Conservation (phyloP, 92 coral and sea anemone genomes). For the Ricordea florida region DNA sequence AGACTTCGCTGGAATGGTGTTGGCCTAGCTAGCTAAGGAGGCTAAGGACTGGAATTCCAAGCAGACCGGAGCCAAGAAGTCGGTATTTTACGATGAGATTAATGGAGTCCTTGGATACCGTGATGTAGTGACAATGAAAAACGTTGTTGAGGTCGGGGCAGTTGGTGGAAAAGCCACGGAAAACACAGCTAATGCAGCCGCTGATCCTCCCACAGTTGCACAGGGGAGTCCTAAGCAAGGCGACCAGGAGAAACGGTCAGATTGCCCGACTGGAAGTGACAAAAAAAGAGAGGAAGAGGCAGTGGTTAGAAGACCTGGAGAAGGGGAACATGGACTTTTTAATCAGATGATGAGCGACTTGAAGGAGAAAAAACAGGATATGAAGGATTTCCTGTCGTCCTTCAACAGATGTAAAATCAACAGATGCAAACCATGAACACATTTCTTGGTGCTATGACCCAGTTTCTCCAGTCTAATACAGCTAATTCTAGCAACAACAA, state of each 20-base stretch:
- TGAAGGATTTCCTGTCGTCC: slow-evolving; percentile 24
- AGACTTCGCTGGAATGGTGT: too few relatives aligned
- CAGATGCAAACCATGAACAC: slow-evolving; percentile 23
- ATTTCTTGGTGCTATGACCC: slow-evolving; percentile 26
- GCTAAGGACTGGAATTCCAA: not conserved
- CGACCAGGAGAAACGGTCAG: not conserved
- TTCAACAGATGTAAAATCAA: slow-evolving; percentile 17
- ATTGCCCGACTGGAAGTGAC: not conserved
- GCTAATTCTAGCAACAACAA: not conserved
- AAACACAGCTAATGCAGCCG: too few relatives aligned
- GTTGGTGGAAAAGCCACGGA: not conserved
- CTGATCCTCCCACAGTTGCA: not conserved
- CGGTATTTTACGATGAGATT: not conserved
- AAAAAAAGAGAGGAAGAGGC: not conserved
- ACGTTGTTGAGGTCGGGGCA: not conserved
- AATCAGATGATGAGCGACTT: slow-evolving; percentile 15
- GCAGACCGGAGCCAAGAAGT: not conserved
- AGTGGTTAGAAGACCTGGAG: not conserved
- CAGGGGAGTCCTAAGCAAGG: not conserved
- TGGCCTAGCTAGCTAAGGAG: not conserved
- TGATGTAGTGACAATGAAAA: not conserved
- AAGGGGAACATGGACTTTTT: not conserved
- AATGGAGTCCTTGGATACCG: not conserved
- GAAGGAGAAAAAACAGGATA: slow-evolving; percentile 27
- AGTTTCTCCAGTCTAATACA: not conserved